These are phyloP conservation scores for Carollia perspicillata DNA, from an alignment of 2,113 vertebrate genomes.

Conservation along the genomic window DNA sequence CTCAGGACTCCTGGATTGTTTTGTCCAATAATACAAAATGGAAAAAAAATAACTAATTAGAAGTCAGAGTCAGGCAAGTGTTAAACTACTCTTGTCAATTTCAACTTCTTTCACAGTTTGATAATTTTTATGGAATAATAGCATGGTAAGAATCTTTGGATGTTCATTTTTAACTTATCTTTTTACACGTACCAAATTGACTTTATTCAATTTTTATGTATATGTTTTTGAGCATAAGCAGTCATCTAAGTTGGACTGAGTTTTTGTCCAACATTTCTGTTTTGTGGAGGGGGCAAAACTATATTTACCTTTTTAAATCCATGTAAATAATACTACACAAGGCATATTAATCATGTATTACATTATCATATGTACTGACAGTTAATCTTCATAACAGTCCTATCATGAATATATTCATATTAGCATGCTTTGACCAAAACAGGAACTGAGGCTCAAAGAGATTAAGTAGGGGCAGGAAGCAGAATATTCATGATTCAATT, in stretches of 20 bases:
- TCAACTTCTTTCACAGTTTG: neutral
- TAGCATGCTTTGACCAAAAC: neutral
- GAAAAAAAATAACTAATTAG: neutral
- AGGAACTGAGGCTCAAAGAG: neutral
- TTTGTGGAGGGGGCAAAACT: neutral
- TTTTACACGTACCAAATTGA: neutral
- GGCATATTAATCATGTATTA: neutral
- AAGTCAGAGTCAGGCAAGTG: neutral
- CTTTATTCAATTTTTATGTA: neutral
- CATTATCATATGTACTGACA: neutral
- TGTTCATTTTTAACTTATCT: neutral
- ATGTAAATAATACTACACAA: neutral
- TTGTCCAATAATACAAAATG: neutral
- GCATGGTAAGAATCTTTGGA: neutral
- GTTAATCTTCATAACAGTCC: neutral
- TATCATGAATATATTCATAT: neutral
- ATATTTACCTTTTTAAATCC: neutral
- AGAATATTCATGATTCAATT: neutral
- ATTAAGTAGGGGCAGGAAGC: neutral
- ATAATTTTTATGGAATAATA: neutral
- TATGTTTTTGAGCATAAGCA: neutral
- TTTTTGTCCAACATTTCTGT: neutral
- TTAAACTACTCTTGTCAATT: neutral
- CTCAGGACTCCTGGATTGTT: neutral
- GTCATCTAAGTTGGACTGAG: neutral